Base-by-base conservation (phyloP, 2,888 invertebrate genomes). In the Tillus elongatus region DNA sequence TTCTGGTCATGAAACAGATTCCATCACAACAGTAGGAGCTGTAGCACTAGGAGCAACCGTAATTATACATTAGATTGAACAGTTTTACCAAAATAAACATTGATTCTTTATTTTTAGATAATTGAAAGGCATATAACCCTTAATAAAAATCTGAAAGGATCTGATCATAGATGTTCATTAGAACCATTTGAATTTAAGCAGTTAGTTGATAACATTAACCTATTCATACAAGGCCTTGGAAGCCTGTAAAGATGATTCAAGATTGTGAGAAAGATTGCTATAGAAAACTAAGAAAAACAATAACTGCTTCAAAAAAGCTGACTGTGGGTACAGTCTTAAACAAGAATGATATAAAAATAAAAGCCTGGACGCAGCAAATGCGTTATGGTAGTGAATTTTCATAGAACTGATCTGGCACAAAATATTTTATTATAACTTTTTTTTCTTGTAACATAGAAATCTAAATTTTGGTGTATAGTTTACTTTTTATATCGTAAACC, bases 91-190 rank as follows among this genome's bases (percentile, higher is more conserved):
- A n/a, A n/a, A n/a, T 27, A 26, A 13, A 35, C 10, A 31, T 41
- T n/a, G n/a, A n/a, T n/a, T n/a, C n/a, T n/a, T n/a, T 41, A 13
- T 37, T 35, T 36, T 60, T 59, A 82, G 82, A 70, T 87, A 15
- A 66, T 88, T 44, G 88, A 88, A 61, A 75, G 85, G 41, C 87
- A 88, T 57, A 75, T 88, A 48, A 88, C 88, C 0, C 58, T 87
- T 36, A 77, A 85, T 58, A 82, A 81, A 57, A 60, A 55, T 2
- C 75, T 75, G 68, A 86, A 84, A 62, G 88, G 87, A 1, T 82
- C 81, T 0, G 88, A 88, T 61, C 87, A 88, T 59, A 68, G 69
- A 33, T 81, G 82, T 57, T 87, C 88, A 1, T 63, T 88, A 24
- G 73, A 76, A 15, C 83, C 84, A 0, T 10, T 58, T 0, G 82